Conservation (phyloP, 2,113 vertebrate genomes). For the Phyllostomus discolor region DNA sequence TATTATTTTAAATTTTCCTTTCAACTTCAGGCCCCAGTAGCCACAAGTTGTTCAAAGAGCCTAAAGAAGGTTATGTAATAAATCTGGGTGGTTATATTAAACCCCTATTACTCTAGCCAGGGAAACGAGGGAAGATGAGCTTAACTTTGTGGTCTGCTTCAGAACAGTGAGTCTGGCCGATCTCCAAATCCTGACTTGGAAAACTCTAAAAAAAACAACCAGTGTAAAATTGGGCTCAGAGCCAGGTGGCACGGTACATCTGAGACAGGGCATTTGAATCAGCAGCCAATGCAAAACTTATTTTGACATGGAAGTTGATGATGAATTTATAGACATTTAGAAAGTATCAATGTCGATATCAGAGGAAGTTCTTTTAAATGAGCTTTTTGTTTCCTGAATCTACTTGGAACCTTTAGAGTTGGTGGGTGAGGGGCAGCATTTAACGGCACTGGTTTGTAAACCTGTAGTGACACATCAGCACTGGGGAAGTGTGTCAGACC, state of each 20-base stretch:
- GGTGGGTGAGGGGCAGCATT: neutral
- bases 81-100: neutral
- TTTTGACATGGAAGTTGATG: slow-evolving; percentile 3
- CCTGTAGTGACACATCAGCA: neutral
- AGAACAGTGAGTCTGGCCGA: neutral
- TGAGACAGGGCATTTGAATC: neutral
- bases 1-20: neutral
- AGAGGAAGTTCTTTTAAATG: slow-evolving; percentile 7
- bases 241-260: neutral
- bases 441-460: neutral
- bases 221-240: neutral
- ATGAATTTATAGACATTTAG: neutral
- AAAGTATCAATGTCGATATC: neutral
- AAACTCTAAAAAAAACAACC: neutral
- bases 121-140: neutral
- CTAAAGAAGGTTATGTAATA: neutral
- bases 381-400: slow-evolving; percentile 6
- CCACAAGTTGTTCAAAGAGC: neutral
- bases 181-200: neutral
- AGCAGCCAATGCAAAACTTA: neutral
- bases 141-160: neutral
- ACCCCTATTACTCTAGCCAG: neutral
- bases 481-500: neutral
- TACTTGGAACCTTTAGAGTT: neutral
- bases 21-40: neutral